Base-by-base conservation (phyloP, 2,113 vertebrate genomes). In the Maccullochella peelii region DNA sequence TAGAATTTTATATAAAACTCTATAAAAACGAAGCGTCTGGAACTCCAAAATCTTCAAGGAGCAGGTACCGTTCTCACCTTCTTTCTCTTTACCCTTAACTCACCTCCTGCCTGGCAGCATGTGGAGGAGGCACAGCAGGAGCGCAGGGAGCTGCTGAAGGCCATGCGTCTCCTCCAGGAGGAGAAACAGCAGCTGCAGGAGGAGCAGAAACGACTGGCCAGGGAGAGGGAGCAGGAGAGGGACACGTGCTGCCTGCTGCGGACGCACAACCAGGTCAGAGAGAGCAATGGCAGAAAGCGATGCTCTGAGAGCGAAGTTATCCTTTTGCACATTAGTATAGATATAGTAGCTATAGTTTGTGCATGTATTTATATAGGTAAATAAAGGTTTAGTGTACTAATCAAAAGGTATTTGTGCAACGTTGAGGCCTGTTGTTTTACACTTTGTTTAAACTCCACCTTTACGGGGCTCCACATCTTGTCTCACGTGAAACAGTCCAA, bases 51-150 rank as follows among this genome's bases (percentile, higher is more conserved):
- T 40, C 4, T 23, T 68, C 14, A 44, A 14, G 4, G n/a, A 52
- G 15, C 25, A 33, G 2, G 14, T n/a, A 5, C 15, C 5, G 14
- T 36, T 65, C 27, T 52, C 23, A 21, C 21, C 47, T 8, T 59
- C 27, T 68, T 36, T 54, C 14, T 23, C 27, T 14, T 33, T 40
- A 15, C 40, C 3, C 14, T 27, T 36, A 10, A 21, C 16, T 27
- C 7, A 21, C 27, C n/a, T 80, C 38, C 33, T 63, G 25, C 59
- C 42, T 63, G 38, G 20, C 94, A 98, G 93, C 97, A 97, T 92
- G 97, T 98, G 88, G 97, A 99, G 94, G 97, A 99, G 95, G 96
- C 95, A 3, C 94, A 98, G 94, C 97, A 97, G 93, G 97, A 99
- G 95, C 97, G 97, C 87, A 96, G 96, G 93, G 98, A 99, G 83